These are phyloP conservation scores for Arenaria interpres DNA, from an alignment of 2,113 vertebrate species.

Conservation along the genomic window DNA sequence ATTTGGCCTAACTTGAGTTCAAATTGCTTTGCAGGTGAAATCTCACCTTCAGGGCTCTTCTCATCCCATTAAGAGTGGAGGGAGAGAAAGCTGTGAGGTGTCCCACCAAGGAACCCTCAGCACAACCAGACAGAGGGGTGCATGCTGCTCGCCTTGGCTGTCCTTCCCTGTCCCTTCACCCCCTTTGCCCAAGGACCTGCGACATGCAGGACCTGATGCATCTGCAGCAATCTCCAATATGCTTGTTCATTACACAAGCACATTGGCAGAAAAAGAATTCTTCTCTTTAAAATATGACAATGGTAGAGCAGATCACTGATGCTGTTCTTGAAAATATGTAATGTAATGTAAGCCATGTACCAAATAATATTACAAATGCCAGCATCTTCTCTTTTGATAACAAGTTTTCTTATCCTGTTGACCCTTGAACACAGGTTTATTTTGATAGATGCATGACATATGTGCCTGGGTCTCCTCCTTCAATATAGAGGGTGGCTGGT, in stretches of 20 bases:
- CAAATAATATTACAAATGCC: background rate
- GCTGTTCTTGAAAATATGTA: background rate
- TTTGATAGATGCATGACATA: background rate
- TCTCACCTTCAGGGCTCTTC: background rate
- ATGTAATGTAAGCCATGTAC: background rate
- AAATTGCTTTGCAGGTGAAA: background rate
- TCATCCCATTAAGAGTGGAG: fast-evolving
- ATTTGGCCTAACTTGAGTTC: background rate
- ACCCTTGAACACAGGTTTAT: background rate
- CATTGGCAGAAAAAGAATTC: background rate
- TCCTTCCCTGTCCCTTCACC: background rate
- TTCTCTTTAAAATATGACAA: background rate
- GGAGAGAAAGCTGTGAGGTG: background rate
- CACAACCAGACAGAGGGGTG: background rate
- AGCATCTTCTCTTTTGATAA: background rate
- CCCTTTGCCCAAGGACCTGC: fast-evolving
- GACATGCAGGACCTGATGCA: background rate
- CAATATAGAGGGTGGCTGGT: background rate
- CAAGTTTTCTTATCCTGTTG: background rate
- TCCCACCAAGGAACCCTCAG: background rate
- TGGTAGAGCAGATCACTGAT: background rate
- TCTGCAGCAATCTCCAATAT: background rate
- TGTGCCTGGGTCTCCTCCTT: background rate
- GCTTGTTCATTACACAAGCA: background rate
- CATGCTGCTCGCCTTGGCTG: background rate